Evolutionary conservation across 2,113 vertebrate species (phyloP).

Genomic region (Corythornis madagascariensis): DNA sequence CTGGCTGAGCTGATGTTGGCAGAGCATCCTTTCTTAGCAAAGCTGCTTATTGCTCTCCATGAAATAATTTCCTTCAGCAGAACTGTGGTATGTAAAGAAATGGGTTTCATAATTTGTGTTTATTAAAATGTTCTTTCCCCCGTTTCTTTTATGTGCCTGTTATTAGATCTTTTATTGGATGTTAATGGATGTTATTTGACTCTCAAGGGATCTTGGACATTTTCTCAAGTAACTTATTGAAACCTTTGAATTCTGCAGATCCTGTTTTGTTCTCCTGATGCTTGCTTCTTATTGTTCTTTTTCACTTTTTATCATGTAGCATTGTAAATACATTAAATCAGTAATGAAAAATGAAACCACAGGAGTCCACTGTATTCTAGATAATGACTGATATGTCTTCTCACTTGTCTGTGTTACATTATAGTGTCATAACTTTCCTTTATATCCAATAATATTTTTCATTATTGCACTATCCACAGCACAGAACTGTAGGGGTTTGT

Average conservation of each 20-base stretch:
- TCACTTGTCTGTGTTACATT: conserved; percentile 23
- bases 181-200: conserved; percentile 30
- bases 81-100: conserved; percentile 38
- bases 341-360: conserved; percentile 57
- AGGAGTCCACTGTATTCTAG: conserved; percentile 12
- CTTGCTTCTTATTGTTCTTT: neutral
- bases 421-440: conserved; percentile 51
- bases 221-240: conserved; percentile 35
- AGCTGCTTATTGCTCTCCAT: neutral
- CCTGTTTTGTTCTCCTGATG: conserved; percentile 9
- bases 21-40: neutral
- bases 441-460: conserved; percentile 54
- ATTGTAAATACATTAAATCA: conserved; percentile 57
- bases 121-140: conserved; percentile 54
- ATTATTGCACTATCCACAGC: neutral
- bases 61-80: neutral
- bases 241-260: conserved; percentile 26
- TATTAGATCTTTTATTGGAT: conserved; percentile 23
- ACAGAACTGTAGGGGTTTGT: conserved; percentile 47
- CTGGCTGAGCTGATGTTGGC: neutral
- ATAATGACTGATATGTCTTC: conserved; percentile 43
- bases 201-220: neutral
- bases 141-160: conserved; percentile 43
- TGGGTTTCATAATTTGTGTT: conserved; percentile 46
- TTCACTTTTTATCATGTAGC: conserved; percentile 56